These are phyloP conservation scores for Hylia prasina DNA, from an alignment of 2,113 vertebrate genomes.

Conservation along the genomic window DNA sequence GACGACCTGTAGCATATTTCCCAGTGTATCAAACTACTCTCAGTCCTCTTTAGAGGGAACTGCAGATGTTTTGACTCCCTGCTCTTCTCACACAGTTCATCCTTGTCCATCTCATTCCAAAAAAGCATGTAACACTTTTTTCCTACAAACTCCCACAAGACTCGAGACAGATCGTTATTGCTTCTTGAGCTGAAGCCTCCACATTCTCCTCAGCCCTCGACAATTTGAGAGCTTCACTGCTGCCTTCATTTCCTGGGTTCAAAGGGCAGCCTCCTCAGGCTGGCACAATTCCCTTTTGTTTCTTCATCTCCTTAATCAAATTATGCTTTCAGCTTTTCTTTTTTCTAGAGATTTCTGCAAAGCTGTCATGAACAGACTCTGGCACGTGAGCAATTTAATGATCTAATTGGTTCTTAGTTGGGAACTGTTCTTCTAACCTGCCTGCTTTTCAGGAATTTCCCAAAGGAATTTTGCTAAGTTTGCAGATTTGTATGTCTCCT, in stretches of 20 bases:
- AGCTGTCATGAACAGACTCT: neutral
- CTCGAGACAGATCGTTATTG: neutral
- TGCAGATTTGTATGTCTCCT: neutral
- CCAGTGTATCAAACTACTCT: neutral
- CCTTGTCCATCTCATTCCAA: neutral
- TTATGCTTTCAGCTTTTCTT: neutral
- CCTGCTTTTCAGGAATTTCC: neutral
- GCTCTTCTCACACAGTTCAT: neutral
- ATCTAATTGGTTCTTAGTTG: neutral
- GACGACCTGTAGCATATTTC: neutral
- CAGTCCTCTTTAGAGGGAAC: neutral
- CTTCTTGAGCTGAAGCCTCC: neutral
- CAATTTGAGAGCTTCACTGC: neutral
- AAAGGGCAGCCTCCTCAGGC: neutral
- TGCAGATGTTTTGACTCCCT: neutral
- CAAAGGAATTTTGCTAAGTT: neutral
- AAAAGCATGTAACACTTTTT: neutral
- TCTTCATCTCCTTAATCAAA: neutral
- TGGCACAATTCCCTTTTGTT: neutral
- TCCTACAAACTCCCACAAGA: neutral
- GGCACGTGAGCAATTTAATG: rapidly evolving
- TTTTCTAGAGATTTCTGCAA: neutral
- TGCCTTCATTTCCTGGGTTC: neutral
- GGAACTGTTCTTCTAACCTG: neutral
- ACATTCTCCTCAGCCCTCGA: neutral